Conservation (phyloP, 2,113 vertebrate species). For the Microcebus griseorufus region DNA sequence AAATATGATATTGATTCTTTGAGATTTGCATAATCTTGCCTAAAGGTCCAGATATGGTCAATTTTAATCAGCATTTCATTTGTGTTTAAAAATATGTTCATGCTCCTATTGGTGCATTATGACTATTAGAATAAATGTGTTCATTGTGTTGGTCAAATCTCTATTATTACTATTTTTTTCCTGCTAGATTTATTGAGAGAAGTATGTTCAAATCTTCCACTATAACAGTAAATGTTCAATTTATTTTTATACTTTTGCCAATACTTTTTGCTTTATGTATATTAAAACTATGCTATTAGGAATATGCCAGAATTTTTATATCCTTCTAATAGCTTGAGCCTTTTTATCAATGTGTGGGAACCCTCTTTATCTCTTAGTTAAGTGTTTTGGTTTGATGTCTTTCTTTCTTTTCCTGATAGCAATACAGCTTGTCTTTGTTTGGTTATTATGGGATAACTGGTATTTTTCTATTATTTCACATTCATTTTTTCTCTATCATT, state of each 20-base stretch:
- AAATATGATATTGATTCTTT: neutral
- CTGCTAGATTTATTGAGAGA: neutral
- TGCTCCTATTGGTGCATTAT: neutral
- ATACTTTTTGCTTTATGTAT: neutral
- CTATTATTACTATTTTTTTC: neutral
- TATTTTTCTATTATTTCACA: neutral
- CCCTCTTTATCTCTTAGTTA: neutral
- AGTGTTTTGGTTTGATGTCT: neutral
- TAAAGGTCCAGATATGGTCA: neutral
- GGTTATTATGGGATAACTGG: neutral
- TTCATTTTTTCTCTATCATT: neutral
- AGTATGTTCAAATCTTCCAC: neutral
- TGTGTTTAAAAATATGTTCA: neutral
- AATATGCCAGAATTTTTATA: neutral
- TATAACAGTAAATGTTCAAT: neutral
- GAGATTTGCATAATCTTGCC: neutral
- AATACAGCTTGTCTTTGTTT: neutral
- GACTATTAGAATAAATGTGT: neutral
- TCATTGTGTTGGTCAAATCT: neutral
- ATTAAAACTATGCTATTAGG: neutral
- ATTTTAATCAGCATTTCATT: neutral
- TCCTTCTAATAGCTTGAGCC: neutral
- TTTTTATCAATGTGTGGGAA: neutral
- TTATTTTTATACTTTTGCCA: neutral
- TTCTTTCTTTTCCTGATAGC: neutral